Evolutionary conservation across 2,888 invertebrate species (phyloP), one percentile per base, ranked within the genome.

Genomic region (Anthoptus insignis): DNA sequence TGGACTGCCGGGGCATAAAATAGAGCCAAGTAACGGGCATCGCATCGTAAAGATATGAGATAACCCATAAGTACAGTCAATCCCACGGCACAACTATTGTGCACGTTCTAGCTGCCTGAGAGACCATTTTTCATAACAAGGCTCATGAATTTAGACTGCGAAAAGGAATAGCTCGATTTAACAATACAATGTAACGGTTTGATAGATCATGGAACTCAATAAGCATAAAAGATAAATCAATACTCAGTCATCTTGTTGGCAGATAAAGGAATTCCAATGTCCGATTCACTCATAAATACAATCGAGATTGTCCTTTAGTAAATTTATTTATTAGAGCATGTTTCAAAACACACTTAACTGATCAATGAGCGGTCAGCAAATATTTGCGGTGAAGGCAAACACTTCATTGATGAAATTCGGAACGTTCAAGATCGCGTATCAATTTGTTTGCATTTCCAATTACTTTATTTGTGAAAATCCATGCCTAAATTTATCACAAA

Each of bases 21-120:
- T 59, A 49, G 34, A 49, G 22, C 50, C 29, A 27, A 16, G 68
- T 75, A 79, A 74, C 76, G 77, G 77, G 60, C 69, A 59, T 39
- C 59, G 65, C 67, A 59, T 66, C 67, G 69, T 64, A 66, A 67
- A 72, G 73, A 76, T 79, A 70, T 60, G 70, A 73, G 76, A 77
- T 74, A 72, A 78, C 71, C 69, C 65, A 61, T 71, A 69, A 72
- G 65, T 59, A 78, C 72, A 67, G 52, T 57, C 72, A 68, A 72
- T 68, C 64, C 70, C 66, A 59, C 69, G 67, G 67, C 66, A 52
- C 59, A 45, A 45, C 56, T 54, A 54, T 54, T 53, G 53, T 52
- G 42, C 52, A 27, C 24, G 21, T 21, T 45, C 49, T n/a, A 49
- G 14, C 49, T 27, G 24, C 42, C 37, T 14, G 11, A 32, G 42